A percentile compares a stretch with the other conserved stretches of the same genome.
Conservation (phyloP, 2,888 invertebrate species). For the Carpatolechia fugitivella region DNA sequence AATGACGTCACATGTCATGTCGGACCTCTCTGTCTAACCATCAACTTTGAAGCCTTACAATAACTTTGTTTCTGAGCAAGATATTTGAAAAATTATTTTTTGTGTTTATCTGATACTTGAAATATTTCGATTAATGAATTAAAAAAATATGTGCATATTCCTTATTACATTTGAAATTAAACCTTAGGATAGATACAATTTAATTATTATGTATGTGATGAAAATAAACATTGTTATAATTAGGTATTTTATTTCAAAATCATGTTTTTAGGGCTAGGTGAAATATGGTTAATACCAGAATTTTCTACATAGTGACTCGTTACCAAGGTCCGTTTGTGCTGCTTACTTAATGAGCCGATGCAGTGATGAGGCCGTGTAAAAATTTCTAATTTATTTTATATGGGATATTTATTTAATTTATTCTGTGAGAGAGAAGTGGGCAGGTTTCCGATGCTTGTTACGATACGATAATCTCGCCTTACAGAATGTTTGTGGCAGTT, state of each 20-base stretch:
- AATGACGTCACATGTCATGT: too few species aligned
- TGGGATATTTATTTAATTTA: slow-evolving; percentile 74
- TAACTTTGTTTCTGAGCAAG: too few species aligned
- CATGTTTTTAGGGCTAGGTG: not conserved
- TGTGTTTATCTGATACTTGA: too few species aligned
- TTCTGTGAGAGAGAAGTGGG: slow-evolving; percentile 71
- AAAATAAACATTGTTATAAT: not conserved
- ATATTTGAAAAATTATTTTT: too few species aligned
- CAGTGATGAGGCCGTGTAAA: slow-evolving; percentile 29
- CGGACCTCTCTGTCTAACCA: too few species aligned
- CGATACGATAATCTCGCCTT: slow-evolving; percentile 75
- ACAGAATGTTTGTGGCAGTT: slow-evolving; percentile 73
- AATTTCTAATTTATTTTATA: slow-evolving; percentile 72
- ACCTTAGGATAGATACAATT: not conserved
- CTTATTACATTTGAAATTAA: not conserved
- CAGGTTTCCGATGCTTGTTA: slow-evolving; percentile 70
- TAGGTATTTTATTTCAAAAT: not conserved
- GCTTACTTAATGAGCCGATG: slow-evolving; percentile 34
- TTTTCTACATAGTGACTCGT: slow-evolving; percentile 19
- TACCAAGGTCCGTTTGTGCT: slow-evolving; percentile 43
- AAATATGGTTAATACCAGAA: slow-evolving; percentile 16
- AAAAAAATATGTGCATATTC: too few species aligned
- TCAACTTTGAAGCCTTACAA: too few species aligned
- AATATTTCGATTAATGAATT: too few species aligned
- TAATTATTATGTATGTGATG: not conserved